Evolutionary conservation across 2,797 vertebrate species (phyloP).

Genomic region (Nyctibius grandis): DNA sequence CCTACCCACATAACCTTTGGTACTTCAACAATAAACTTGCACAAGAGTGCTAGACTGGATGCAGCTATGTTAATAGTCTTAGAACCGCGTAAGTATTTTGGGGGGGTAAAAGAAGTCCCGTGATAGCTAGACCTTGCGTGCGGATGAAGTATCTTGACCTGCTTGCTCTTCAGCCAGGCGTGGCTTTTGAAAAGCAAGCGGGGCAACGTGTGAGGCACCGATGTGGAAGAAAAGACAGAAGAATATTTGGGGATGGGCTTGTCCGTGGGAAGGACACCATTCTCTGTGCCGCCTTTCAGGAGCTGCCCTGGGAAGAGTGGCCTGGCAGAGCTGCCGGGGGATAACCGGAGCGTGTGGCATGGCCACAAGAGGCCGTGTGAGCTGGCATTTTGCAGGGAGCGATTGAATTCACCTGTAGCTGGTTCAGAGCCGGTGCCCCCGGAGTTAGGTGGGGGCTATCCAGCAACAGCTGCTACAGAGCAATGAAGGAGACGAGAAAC

Average conservation of each 20-base stretch:
- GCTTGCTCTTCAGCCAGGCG: not conserved
- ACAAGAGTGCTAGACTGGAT: not conserved
- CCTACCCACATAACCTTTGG: not conserved
- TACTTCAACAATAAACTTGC: not conserved
- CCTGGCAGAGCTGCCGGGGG: not conserved
- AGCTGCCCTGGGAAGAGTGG: not conserved
- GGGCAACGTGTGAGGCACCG: rapidly evolving
- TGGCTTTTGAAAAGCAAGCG: not conserved
- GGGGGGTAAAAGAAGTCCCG: not conserved
- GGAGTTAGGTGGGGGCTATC: not conserved
- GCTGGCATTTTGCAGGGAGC: not conserved
- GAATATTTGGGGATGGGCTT: not conserved
- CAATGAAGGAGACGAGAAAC: not conserved
- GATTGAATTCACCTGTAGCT: not conserved
- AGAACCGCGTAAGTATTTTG: not conserved
- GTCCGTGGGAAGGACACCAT: rapidly evolving
- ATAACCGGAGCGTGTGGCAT: rapidly evolving
- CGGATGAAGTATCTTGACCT: rapidly evolving
- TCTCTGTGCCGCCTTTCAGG: not conserved
- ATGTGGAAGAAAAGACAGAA: not conserved
- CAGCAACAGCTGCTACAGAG: not conserved
- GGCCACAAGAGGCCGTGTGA: not conserved
- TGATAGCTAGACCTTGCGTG: not conserved
- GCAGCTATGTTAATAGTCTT: not conserved
- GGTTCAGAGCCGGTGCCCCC: rapidly evolving